Evolutionary conservation across 2,888 invertebrate genomes (phyloP), one percentile per base, ranked within the genome.

Genomic region (Baccha elongata): DNA sequence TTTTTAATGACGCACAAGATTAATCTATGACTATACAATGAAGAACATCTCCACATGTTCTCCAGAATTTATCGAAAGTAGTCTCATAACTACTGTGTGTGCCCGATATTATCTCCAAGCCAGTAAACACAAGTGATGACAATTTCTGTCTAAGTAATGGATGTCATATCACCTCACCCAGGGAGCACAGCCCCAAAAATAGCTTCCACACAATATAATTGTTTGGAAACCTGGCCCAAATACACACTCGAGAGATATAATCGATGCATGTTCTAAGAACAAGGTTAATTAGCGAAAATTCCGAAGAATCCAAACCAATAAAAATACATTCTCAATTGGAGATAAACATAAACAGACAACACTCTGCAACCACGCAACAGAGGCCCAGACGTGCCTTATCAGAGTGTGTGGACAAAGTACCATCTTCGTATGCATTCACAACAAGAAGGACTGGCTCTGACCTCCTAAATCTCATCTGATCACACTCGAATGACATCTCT

Each of bases 381-480:
- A 19, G 3, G 23, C 32, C 55, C 35, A 35, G n/a, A n/a, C n/a
- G n/a, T n/a, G n/a, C n/a, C n/a, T n/a, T n/a, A 37, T 52, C 32
- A 17, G 46, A 42, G 55, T 55, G 55, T 15, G n/a, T n/a, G n/a
- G n/a, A n/a, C n/a, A n/a, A 23, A 69, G 23, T 5, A 23, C 23
- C 23, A 4, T 23, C 23, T 3, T 23, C 23, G 23, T 23, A 23
- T 23, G 5, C 5, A n/a, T 5, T 5, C 19, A 67, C 50, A 68
- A 72, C 72, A 83, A 67, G 76, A 76, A 72, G 53, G 76, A 83
- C 83, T 83, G 83, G 83, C 78, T 83, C 71, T 84, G 83, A 78
- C 78, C 83, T 84, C 83, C 79, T 84, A 84, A 84, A 84, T 84
- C 79, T 78, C 83, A 84, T 84, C 79, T 84, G 83, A 84, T 84